phyloP scores from a whole-genome alignment of 2,888 invertebrate species.

The Strigamia crassipes region DNA sequence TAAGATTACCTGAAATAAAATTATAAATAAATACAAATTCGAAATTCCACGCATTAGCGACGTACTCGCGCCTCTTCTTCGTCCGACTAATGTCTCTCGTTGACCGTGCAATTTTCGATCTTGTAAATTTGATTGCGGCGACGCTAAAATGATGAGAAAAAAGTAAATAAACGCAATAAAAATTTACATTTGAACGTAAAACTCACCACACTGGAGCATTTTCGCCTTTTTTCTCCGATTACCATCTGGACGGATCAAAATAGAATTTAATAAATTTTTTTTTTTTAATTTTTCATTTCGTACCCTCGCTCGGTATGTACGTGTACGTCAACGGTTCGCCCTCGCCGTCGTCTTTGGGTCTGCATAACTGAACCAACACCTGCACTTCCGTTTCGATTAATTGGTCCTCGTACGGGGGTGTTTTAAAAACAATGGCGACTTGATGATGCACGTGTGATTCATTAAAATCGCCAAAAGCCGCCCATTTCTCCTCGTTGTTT shows the following conservation, averaged over 20 bases:
- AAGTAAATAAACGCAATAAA: too few relatives aligned
- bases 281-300: neutral
- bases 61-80: too few relatives aligned
- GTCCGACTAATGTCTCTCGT: too few relatives aligned
- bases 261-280: neutral
- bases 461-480: conserved; percentile 57
- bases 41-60: too few relatives aligned
- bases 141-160: too few relatives aligned
- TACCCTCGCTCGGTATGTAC: neutral
- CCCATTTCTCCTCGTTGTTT: conserved; percentile 56
- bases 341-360: neutral
- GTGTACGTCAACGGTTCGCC: neutral
- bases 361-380: neutral
- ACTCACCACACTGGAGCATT: neutral
- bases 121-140: too few relatives aligned
- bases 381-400: conserved; percentile 55
- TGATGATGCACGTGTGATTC: conserved; percentile 58
- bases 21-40: too few relatives aligned
- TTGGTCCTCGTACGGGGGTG: conserved; percentile 57
- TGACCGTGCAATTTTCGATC: too few relatives aligned
- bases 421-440: conserved; percentile 59
- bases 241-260: neutral
- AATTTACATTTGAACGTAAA: neutral
- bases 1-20: too few relatives aligned
- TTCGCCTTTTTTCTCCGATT: neutral